A percentile compares a stretch with the other conserved stretches of the same genome.
Conservation (phyloP, 2,113 vertebrate species). For the Oxyura jamaicensis region DNA sequence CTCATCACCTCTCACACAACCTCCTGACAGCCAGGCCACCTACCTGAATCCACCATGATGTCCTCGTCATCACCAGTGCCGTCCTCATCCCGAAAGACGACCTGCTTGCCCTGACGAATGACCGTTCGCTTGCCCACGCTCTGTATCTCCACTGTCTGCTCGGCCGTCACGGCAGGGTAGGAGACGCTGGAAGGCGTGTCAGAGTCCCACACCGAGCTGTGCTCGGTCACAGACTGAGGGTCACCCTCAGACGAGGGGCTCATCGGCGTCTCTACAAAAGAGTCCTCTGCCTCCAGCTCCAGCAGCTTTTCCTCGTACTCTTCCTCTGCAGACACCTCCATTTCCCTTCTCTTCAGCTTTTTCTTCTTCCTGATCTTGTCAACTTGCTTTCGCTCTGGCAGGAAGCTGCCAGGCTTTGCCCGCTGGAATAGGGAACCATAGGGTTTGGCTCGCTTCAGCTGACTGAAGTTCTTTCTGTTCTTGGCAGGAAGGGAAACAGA, state of each 20-base stretch:
- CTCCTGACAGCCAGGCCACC: not conserved
- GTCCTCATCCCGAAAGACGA: conserved; percentile 95
- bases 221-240: conserved; percentile 60
- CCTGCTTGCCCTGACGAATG: conserved; percentile 96
- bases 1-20: too few species aligned
- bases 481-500: conserved; percentile 74
- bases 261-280: conserved; percentile 41
- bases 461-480: conserved; percentile 80
- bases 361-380: conserved; percentile 95
- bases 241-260: conserved; percentile 67
- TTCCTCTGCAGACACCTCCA: conserved; percentile 49
- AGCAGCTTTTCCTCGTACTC: conserved; percentile 75
- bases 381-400: conserved; percentile 83
- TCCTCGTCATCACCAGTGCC: conserved; percentile 94
- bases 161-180: conserved; percentile 23
- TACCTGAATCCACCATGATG: conserved; percentile 99
- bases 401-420: conserved; percentile 75
- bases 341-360: conserved; percentile 81
- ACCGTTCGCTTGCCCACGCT: conserved; percentile 88
- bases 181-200: conserved; percentile 75
- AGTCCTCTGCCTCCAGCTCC: conserved; percentile 86
- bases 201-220: conserved; percentile 77
- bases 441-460: conserved; percentile 69
- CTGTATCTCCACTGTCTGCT: conserved; percentile 77
- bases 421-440: conserved; percentile 75